Evolutionary conservation across 1,140 invertebrate species (phyloP).

Genomic region (Cryptotermes secundus): DNA sequence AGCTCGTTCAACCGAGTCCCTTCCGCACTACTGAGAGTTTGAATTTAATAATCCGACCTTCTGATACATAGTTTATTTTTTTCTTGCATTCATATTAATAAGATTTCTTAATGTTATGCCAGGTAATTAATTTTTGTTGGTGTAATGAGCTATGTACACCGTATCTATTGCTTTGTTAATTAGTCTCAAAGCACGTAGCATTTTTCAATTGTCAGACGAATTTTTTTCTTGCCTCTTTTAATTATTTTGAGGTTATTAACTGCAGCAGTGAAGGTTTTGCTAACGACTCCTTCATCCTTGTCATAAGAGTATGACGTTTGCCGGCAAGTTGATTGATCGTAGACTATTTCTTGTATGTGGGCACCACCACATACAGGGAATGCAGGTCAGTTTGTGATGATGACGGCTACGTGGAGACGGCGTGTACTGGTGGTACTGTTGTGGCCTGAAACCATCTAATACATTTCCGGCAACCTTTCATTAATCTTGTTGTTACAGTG

Average conservation of each 20-base stretch:
- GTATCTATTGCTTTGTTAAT: neutral
- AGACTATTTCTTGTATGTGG: slow-evolving; percentile 1
- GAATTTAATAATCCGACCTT: too few relatives aligned
- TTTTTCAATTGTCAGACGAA: slow-evolving; percentile 6
- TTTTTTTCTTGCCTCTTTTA: neutral
- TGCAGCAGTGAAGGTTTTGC: neutral
- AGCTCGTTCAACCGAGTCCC: too few relatives aligned
- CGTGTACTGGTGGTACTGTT: neutral
- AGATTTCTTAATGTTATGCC: too few relatives aligned
- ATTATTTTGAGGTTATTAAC: slow-evolving; percentile 20
- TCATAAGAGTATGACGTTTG: neutral
- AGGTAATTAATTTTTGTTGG: neutral
- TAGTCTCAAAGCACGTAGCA: neutral
- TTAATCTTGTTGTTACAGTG: slow-evolving; percentile 5
- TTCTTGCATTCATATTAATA: neutral
- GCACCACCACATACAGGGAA: neutral
- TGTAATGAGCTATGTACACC: neutral
- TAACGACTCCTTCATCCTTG: neutral
- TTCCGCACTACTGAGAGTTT: too few relatives aligned
- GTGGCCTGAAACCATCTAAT: neutral
- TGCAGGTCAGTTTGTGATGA: slow-evolving; percentile 5
- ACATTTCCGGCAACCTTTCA: slow-evolving; percentile 11
- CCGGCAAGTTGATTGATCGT: slow-evolving; percentile 2
- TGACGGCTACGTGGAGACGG: neutral
- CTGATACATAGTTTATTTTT: neutral